A percentile compares a stretch with the other conserved stretches of the same genome.
phyloP scores from a whole-genome alignment of 2,113 vertebrate species.

The Odocoileus hemionus region DNA sequence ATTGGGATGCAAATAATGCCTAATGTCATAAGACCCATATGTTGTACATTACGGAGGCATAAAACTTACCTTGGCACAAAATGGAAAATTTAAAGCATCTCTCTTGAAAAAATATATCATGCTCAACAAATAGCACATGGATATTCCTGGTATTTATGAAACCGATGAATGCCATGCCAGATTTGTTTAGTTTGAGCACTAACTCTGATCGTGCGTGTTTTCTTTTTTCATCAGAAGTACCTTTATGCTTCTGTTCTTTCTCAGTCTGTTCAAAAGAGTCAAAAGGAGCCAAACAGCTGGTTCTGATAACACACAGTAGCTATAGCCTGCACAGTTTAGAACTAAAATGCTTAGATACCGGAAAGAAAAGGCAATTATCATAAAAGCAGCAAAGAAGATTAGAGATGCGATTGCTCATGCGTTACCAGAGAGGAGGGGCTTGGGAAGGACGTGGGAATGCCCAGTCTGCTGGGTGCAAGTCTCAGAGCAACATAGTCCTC shows the following conservation, averaged over 20 bases:
- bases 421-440: not conserved
- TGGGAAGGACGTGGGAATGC: not conserved
- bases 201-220: constrained; percentile 34
- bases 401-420: not conserved
- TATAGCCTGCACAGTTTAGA: not conserved
- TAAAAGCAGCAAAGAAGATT: not conserved
- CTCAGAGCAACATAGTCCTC: not conserved
- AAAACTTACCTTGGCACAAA: constrained; percentile 79
- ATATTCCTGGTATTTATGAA: constrained; percentile 70
- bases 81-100: constrained; percentile 77
- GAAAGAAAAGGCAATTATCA: not conserved
- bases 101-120: constrained; percentile 72
- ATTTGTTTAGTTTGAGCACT: constrained; percentile 70
- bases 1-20: constrained; percentile 79
- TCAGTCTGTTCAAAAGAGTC: not conserved
- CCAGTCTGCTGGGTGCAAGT: not conserved
- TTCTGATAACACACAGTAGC: constrained; percentile 52
- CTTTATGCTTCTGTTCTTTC: constrained; percentile 31
- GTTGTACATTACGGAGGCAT: constrained; percentile 78
- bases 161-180: constrained; percentile 70
- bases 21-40: constrained; percentile 77
- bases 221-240: constrained; percentile 45
- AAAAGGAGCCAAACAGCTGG: constrained; percentile 25
- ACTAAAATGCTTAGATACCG: not conserved
- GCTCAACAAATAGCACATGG: constrained; percentile 54